Base-by-base conservation (phyloP, 2,888 invertebrate genomes). In the Chymomyza procnemis region DNA sequence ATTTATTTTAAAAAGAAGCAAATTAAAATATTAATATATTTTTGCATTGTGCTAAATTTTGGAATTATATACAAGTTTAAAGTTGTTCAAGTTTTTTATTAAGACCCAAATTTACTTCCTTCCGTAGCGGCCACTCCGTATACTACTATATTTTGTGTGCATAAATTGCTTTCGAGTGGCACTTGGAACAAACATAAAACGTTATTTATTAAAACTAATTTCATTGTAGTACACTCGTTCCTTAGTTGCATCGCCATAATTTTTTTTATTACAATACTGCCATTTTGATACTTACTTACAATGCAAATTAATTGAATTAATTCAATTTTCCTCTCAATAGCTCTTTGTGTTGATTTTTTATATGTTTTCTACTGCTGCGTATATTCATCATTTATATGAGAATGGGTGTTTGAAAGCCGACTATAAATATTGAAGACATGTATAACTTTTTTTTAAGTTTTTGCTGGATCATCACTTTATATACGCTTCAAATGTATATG, bases 281-380 rank as follows among this genome's bases (percentile, higher is more conserved):
- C 76, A 79, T 76, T 79, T 76, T 79, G 68, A 73, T 75, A 71
- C 30, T 75, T 81, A 81, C 83, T 83, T 83, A 85, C 84, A 88
- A 88, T 88, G 85, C 88, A 87, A 87, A 88, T 87, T 88, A 87
- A 88, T 88, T 88, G 81, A 88, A 87, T 88, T 88, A 87, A 88
- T 88, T 88, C 81, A 88, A 88, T 88, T 88, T 88, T 72, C 65
- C 67, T 66, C 64, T 18, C 52, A 19, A 19, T 71, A 73, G 64
- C 68, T 67, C 67, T 62, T 19, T 55, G 55, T 59, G n/a, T 52
- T 41, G 62, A 41, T 58, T 66, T 64, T 12, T n/a, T 30, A 6
- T 34, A 46, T 62, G 8, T 50, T 52, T 55, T 55, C n/a, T 50
- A 66, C 22, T 22, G 22, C 22, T 22, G 22, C 22, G 22, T 22